A percentile compares a stretch with the other conserved stretches of the same genome.
Evolutionary conservation across 2,888 invertebrate species (phyloP).

Genomic region (Polia nebulosa): DNA sequence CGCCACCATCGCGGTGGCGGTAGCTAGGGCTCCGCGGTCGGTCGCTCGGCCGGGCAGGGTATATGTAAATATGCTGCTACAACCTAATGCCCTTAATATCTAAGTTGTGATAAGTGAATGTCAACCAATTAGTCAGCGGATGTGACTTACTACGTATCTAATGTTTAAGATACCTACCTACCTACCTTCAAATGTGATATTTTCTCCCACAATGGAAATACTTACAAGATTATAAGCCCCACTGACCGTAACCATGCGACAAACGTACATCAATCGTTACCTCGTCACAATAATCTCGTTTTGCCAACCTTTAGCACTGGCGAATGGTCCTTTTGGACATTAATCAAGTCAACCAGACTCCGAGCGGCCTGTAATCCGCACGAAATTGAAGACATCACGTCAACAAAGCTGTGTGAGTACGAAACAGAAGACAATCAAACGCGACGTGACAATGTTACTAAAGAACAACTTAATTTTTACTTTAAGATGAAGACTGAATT

Average conservation of each 20-base stretch:
- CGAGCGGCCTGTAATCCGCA: conserved; percentile 32
- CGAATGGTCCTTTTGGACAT: conserved; percentile 25
- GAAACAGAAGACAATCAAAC: conserved; percentile 58
- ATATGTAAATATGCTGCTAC: too few species aligned
- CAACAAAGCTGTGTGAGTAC: conserved; percentile 42
- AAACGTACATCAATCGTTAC: conserved; percentile 14
- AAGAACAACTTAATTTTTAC: conserved; percentile 76
- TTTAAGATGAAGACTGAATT: conserved; percentile 71
- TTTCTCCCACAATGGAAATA: background rate
- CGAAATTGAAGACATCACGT: conserved; percentile 36
- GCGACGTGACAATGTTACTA: conserved; percentile 74
- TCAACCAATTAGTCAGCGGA: too few species aligned
- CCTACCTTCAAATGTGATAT: background rate
- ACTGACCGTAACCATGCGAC: background rate
- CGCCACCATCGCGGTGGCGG: too few species aligned
- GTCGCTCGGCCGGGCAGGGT: too few species aligned
- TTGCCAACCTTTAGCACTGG: conserved; percentile 8
- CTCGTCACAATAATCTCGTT: conserved; percentile 22
- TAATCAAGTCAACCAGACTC: conserved; percentile 36
- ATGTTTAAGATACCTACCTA: background rate
- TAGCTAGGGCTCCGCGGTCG: too few species aligned
- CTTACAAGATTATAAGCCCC: background rate
- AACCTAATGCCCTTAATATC: too few species aligned
- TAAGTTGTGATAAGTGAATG: too few species aligned
- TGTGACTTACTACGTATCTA: background rate